Percentiles rank a stretch among this genome's conserved stretches.
These are phyloP conservation scores for Enteromius anoplus DNA, from an alignment of 2,797 vertebrate genomes.

Conservation along the genomic window DNA sequence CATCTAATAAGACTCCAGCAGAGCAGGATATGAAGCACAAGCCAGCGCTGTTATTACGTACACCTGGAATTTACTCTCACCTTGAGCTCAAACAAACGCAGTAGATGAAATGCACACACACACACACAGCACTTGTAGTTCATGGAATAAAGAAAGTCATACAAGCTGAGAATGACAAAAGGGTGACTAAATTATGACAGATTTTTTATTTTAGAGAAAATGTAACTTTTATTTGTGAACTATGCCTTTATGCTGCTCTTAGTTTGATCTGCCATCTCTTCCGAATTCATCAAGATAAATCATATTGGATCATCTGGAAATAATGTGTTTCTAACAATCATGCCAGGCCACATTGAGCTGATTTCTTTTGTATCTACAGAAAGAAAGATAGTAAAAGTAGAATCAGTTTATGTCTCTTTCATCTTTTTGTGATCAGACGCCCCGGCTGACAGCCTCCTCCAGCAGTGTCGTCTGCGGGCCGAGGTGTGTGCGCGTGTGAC, in stretches of 20 bases:
- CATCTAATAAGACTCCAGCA: conserved; percentile 12
- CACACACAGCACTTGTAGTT: background rate
- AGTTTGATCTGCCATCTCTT: conserved; percentile 5
- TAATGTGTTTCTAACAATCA: conserved; percentile 12
- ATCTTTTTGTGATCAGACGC: conserved; percentile 19
- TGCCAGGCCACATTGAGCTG: conserved; percentile 5
- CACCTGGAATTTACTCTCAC: conserved; percentile 14
- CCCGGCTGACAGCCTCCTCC: conserved; percentile 18
- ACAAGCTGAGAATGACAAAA: background rate
- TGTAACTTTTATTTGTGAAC: background rate
- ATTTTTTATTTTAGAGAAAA: background rate
- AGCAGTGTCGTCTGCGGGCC: conserved; percentile 6
- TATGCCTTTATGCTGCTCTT: background rate
- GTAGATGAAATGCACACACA: background rate
- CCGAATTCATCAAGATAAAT: background rate
- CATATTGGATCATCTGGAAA: background rate
- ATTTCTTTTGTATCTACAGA: conserved; percentile 17
- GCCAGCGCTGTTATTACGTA: background rate
- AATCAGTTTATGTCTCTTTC: conserved; percentile 32
- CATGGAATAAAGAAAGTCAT: background rate
- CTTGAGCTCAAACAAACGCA: conserved; percentile 16
- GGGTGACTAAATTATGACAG: background rate
- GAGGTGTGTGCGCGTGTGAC: conserved; percentile 3
- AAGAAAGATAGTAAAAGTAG: conserved; percentile 17
- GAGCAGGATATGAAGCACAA: background rate